Evolutionary conservation across 2,113 vertebrate species (phyloP).

Genomic region (Nerophis lumbriciformis): DNA sequence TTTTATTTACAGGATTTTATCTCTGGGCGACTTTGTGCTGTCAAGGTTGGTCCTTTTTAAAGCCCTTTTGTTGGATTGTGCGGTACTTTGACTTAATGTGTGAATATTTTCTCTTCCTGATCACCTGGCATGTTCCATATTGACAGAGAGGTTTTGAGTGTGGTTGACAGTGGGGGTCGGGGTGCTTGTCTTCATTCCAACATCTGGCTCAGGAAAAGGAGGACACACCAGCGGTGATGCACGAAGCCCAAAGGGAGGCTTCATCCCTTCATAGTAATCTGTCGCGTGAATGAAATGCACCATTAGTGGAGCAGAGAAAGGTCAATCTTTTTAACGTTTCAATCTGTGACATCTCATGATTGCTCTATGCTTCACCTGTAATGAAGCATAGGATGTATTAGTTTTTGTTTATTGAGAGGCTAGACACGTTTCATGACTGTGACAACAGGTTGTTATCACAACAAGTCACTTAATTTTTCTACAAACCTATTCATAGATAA

Average conservation of each 20-base stretch:
- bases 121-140: not conserved
- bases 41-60: constrained; percentile 55
- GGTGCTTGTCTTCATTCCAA: constrained; percentile 19
- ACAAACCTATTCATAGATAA: too few species aligned
- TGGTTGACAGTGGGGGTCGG: not conserved
- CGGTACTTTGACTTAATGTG: not conserved
- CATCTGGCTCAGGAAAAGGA: constrained; percentile 49
- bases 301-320: constrained; percentile 19
- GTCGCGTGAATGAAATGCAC: constrained; percentile 30
- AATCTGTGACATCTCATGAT: constrained; percentile 5
- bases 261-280: constrained; percentile 43
- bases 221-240: constrained; percentile 18
- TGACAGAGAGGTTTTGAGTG: not conserved
- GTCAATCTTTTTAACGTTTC: constrained; percentile 21
- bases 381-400: too few species aligned
- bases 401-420: too few species aligned
- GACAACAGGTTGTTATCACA: not conserved
- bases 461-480: too few species aligned
- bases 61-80: not conserved
- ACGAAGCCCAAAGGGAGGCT: constrained; percentile 22
- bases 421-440: not conserved
- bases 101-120: not conserved
- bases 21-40: constrained; percentile 62
- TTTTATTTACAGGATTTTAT: constrained; percentile 48
- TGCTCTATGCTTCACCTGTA: not conserved